Evolutionary conservation across 1,140 invertebrate species (phyloP).

Genomic region (Ostrea edulis): DNA sequence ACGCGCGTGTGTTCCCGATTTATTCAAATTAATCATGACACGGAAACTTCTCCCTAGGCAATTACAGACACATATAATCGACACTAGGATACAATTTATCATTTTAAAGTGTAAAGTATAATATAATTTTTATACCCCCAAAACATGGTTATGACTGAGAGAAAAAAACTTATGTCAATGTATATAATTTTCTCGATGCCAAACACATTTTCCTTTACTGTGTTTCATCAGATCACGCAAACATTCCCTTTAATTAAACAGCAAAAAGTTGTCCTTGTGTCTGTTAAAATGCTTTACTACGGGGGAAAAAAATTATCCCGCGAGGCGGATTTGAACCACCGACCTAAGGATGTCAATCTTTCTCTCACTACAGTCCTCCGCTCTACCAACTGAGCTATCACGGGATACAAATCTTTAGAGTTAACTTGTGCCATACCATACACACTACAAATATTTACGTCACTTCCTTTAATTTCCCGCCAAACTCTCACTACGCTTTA

Average conservation of each 20-base stretch:
- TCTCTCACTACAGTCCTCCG: slow-evolving; percentile 54
- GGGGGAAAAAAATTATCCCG: slow-evolving; percentile 5
- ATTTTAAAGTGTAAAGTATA: too few species aligned
- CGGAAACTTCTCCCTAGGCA: slow-evolving; percentile 3
- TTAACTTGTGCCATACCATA: not conserved
- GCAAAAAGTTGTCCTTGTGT: too few species aligned
- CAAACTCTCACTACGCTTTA: too few species aligned
- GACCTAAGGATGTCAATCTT: slow-evolving; percentile 20
- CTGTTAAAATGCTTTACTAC: too few species aligned
- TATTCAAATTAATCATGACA: slow-evolving; percentile 8
- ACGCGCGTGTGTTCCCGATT: slow-evolving; percentile 12
- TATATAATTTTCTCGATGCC: too few species aligned
- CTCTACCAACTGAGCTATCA: slow-evolving; percentile 62
- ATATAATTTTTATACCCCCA: too few species aligned
- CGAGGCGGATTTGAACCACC: slow-evolving; percentile 46
- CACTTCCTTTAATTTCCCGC: not conserved
- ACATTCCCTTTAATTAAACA: too few species aligned
- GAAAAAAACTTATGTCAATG: too few species aligned
- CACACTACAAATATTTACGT: not conserved
- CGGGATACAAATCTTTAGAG: slow-evolving; percentile 24
- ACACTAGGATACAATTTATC: not conserved
- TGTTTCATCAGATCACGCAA: too few species aligned
- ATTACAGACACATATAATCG: not conserved
- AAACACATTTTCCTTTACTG: too few species aligned
- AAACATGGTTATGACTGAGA: too few species aligned